Evolutionary conservation across 2,888 invertebrate genomes (phyloP).

Genomic region (Netelia inedita): DNA sequence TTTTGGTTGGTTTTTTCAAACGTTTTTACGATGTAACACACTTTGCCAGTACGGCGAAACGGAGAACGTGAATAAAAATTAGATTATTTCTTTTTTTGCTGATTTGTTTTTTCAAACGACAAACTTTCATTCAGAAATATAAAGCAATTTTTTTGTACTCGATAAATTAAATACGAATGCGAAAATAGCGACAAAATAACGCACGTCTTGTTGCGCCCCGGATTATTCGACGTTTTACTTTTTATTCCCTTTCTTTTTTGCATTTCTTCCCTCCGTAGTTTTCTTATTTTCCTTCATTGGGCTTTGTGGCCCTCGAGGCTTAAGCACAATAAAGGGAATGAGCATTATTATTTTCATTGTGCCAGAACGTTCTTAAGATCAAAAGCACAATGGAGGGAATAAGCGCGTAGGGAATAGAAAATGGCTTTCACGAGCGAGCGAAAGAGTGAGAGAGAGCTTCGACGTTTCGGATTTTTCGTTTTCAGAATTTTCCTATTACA

Average conservation of each 20-base stretch:
- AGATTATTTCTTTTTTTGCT: too few relatives aligned
- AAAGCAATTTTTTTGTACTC: too few relatives aligned
- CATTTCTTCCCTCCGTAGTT: background rate
- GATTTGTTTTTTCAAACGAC: too few relatives aligned
- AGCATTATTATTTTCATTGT: constrained; percentile 25
- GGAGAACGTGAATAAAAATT: background rate
- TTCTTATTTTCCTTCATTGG: background rate
- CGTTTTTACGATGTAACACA: too few relatives aligned
- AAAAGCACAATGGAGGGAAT: constrained; percentile 35
- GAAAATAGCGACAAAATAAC: too few relatives aligned
- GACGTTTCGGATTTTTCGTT: constrained; percentile 15
- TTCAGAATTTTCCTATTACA: constrained; percentile 5
- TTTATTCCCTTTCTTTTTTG: too few relatives aligned
- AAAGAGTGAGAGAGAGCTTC: background rate
- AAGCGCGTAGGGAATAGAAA: constrained; percentile 15
- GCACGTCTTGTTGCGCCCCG: background rate
- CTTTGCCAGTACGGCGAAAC: background rate
- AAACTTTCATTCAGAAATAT: too few relatives aligned
- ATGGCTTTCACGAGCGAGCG: background rate
- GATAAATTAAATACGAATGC: too few relatives aligned
- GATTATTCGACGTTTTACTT: background rate
- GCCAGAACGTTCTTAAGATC: background rate
- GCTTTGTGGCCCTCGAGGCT: background rate
- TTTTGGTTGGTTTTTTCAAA: background rate
- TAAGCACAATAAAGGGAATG: background rate